A percentile compares a stretch with the other conserved stretches of the same genome.
phyloP scores from a whole-genome alignment of 2,113 vertebrate species.

The Protobothrops mucrosquamatus region DNA sequence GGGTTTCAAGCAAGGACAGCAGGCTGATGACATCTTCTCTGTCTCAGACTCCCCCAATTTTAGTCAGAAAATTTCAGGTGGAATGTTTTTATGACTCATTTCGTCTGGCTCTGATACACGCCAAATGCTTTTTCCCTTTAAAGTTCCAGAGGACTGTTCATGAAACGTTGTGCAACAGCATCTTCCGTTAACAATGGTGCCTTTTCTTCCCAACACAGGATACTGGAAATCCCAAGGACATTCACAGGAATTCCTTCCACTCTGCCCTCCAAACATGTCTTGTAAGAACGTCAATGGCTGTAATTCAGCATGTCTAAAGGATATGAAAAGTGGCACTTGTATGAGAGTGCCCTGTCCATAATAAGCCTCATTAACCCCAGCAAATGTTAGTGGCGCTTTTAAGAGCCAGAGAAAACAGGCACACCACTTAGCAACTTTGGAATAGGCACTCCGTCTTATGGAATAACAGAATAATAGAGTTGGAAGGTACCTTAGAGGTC shows the following conservation, averaged over 20 bases:
- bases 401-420: not conserved
- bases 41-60: slow-evolving; percentile 27
- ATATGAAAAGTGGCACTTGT: not conserved
- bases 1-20: slow-evolving; percentile 60
- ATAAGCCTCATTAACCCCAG: not conserved
- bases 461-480: not conserved
- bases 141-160: slow-evolving; percentile 19
- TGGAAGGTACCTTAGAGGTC: not conserved
- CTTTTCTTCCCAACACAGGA: slow-evolving; percentile 9
- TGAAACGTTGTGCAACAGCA: slow-evolving; percentile 4
- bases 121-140: slow-evolving; percentile 7
- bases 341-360: not conserved
- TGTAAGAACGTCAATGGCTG: slow-evolving; percentile 12
- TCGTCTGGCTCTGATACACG: slow-evolving; percentile 1
- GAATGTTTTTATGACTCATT: slow-evolving; percentile 20
- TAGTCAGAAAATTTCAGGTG: slow-evolving; percentile 20
- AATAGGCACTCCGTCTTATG: not conserved
- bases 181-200: not conserved
- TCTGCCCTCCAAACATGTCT: slow-evolving; percentile 5
- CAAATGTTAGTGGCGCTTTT: not conserved
- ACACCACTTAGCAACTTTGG: not conserved
- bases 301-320: not conserved
- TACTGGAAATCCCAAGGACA: slow-evolving; percentile 6
- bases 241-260: slow-evolving; percentile 20
- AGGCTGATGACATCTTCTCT: not conserved